phyloP scores from a whole-genome alignment of 2,888 invertebrate genomes.

The Mythimna ferrago region DNA sequence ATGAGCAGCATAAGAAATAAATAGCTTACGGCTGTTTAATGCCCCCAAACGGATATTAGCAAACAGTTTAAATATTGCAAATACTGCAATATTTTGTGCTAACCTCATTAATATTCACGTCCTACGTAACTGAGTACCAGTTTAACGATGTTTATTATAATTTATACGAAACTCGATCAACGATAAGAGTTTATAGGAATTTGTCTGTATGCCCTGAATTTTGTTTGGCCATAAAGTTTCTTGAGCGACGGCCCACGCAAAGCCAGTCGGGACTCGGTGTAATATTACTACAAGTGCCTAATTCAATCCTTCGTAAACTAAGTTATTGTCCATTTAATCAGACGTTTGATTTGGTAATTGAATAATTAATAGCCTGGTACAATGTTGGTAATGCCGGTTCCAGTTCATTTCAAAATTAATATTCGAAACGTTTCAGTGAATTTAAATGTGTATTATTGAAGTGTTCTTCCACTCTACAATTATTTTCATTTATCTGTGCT shows the following conservation, averaged over 20 bases:
- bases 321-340: constrained; percentile 45
- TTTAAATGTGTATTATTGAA: constrained; percentile 21
- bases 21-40: constrained; percentile 15
- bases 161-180: constrained; percentile 53
- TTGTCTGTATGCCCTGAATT: constrained; percentile 51
- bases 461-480: too few relatives aligned
- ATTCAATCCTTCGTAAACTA: constrained; percentile 36
- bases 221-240: constrained; percentile 42
- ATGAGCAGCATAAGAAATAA: constrained; percentile 19
- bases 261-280: constrained; percentile 23
- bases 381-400: constrained; percentile 30
- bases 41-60: constrained; percentile 44
- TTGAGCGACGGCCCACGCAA: constrained; percentile 48
- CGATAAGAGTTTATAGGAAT: constrained; percentile 53
- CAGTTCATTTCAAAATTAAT: constrained; percentile 20
- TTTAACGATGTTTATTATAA: constrained; percentile 56
- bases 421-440: constrained; percentile 26
- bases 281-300: constrained; percentile 38
- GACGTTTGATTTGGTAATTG: constrained; percentile 49
- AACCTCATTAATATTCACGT: constrained; percentile 54
- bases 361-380: constrained; percentile 44
- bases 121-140: constrained; percentile 45
- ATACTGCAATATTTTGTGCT: constrained; percentile 52
- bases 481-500: too few relatives aligned
- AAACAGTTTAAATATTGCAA: constrained; percentile 53